Evolutionary conservation across 2,113 vertebrate genomes (phyloP).

Genomic region (Kryptolebias marmoratus): DNA sequence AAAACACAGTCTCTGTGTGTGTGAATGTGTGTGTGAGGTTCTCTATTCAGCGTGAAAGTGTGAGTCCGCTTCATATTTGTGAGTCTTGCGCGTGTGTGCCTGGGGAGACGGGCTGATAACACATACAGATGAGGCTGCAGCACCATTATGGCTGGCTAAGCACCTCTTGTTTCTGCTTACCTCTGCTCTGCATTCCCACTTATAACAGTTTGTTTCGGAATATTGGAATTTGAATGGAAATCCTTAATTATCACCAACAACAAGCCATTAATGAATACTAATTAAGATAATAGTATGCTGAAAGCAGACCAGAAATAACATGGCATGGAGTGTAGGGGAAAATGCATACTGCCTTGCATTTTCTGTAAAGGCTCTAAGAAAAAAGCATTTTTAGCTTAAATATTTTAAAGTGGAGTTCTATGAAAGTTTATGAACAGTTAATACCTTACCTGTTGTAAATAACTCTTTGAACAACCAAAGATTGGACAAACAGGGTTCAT

Average conservation of each 20-base stretch:
- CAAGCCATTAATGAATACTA: conserved; percentile 49
- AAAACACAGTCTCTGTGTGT: conserved; percentile 37
- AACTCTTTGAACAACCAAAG: too few relatives aligned
- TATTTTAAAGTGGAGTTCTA: too few relatives aligned
- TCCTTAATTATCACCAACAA: conserved; percentile 72
- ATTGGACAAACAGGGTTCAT: too few relatives aligned
- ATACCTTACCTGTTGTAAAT: too few relatives aligned
- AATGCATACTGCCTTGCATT: too few relatives aligned
- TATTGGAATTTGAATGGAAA: conserved; percentile 71
- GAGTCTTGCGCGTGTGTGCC: conserved; percentile 48
- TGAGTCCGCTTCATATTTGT: conserved; percentile 17
- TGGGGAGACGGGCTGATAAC: conserved; percentile 78
- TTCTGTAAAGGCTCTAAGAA: too few relatives aligned
- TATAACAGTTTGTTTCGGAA: conserved; percentile 55
- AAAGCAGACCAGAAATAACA: conserved; percentile 20
- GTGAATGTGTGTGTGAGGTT: conserved; percentile 29
- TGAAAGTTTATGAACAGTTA: too few relatives aligned
- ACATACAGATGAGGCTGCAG: conserved; percentile 80
- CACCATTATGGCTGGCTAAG: conserved; percentile 81
- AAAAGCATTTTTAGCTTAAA: too few relatives aligned
- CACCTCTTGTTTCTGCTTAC: conserved; percentile 83
- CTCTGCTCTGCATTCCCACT: conserved; percentile 63
- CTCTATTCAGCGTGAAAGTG: conserved; percentile 35
- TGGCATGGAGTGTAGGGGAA: too few relatives aligned
- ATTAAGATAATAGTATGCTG: conserved; percentile 56